A percentile compares a stretch with the other conserved stretches of the same genome.
Conservation (phyloP, 2,797 vertebrate species). For the Pyrocephalus nanus region DNA sequence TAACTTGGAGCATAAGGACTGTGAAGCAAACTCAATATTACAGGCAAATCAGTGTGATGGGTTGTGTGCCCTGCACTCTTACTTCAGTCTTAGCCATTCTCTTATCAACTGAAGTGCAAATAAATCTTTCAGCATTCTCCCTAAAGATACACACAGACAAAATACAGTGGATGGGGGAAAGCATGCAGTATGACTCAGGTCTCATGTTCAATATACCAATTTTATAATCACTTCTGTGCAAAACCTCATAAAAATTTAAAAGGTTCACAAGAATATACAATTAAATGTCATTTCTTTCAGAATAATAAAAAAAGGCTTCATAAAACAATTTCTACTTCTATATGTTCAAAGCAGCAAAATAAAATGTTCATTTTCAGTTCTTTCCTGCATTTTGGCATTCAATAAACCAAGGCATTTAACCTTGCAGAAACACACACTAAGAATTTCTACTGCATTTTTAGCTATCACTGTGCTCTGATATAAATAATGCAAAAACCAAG, state of each 20-base stretch:
- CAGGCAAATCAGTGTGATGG: not conserved
- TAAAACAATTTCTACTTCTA: not conserved
- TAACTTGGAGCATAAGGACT: not conserved
- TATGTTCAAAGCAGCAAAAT: not conserved
- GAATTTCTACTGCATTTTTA: not conserved
- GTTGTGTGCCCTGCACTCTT: not conserved
- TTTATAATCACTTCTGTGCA: not conserved
- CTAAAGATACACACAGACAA: not conserved
- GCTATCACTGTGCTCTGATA: not conserved
- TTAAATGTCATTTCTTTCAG: not conserved
- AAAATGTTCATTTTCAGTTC: not conserved
- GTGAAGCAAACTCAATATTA: not conserved
- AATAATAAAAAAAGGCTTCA: not conserved
- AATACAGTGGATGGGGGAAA: not conserved
- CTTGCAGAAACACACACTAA: not conserved
- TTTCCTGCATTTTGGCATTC: not conserved
- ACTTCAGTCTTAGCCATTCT: not conserved
- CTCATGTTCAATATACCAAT: not conserved
- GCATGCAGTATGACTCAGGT: not conserved
- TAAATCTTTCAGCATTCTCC: not conserved
- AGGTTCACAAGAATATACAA: not conserved
- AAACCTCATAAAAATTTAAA: not conserved
- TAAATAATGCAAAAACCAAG: not conserved
- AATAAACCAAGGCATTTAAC: not conserved
- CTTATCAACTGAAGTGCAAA: not conserved